Conservation (phyloP, 1,140 invertebrate species). For the Globodera rostochiensis region DNA sequence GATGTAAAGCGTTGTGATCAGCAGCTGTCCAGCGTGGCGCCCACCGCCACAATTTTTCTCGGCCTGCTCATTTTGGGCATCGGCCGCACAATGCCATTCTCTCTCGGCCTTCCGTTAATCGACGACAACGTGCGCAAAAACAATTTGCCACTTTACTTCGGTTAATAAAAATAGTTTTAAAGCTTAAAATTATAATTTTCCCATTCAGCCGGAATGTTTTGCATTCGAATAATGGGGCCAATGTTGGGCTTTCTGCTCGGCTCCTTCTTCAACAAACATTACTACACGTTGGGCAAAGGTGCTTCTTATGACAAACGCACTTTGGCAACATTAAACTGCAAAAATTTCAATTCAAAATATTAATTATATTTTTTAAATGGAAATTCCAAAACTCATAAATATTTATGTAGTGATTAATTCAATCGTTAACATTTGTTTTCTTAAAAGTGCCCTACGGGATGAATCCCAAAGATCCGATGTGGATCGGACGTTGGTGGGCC, state of each 20-base stretch:
- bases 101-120: slow-evolving; percentile 60
- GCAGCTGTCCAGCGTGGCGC: slow-evolving; percentile 51
- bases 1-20: slow-evolving; percentile 47
- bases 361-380: too few species aligned
- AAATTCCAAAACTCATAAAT: too few species aligned
- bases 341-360: too few species aligned
- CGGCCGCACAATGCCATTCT: slow-evolving; percentile 63
- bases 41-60: slow-evolving; percentile 60
- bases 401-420: slow-evolving; percentile 13
- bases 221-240: slow-evolving; percentile 62
- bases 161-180: slow-evolving; percentile 33
- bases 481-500: slow-evolving; percentile 61
- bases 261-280: slow-evolving; percentile 59
- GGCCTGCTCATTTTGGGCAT: slow-evolving; percentile 59
- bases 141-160: slow-evolving; percentile 62
- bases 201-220: slow-evolving; percentile 61
- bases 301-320: slow-evolving; percentile 31
- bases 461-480: slow-evolving; percentile 53
- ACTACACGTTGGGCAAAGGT: slow-evolving; percentile 61
- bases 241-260: slow-evolving; percentile 62
- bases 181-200: not conserved
- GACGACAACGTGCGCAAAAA: slow-evolving; percentile 63
- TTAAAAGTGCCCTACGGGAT: slow-evolving; percentile 41
- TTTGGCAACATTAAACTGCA: too few species aligned
- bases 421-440: slow-evolving; percentile 25